Base-by-base conservation (phyloP, 2,797 vertebrate species). In the Enteromius afrohamiltoni region DNA sequence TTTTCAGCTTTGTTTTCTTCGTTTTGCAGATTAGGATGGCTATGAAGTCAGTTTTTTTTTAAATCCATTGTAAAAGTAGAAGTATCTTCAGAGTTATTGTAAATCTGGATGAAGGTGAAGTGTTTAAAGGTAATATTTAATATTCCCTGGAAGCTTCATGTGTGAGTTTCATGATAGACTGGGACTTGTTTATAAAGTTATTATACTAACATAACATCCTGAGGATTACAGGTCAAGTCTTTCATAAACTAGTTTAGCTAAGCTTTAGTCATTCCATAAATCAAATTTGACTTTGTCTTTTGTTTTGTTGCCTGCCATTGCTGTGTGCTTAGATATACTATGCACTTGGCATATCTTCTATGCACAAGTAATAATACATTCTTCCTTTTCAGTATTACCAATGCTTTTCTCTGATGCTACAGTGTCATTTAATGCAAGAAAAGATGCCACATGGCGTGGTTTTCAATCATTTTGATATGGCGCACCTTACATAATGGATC, bases 201-300 rank as follows among this genome's bases (percentile, higher is more conserved):
- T 70, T 71, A 70, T n/a, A 67, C 58, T 67, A 82, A 65, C 47
- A 76, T 6, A 82, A 65, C 47, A 82, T 3, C 37, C 51, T 55
- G 21, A 49, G n/a, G 37, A 42, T 47, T 62, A 23, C 55, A 34
- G 29, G 31, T 47, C 34, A 3, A 11, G 10, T 71, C 23, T 80
- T 71, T n/a, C 19, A 26, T 21, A 73, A 73, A 62, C 19, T 73
- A 73, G 68, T 60, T 82, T 26, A 82, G 26, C 58, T 14, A 62
- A 47, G 42, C 37, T 62, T 75, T 47, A 49, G 51, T 26, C 67
- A 10, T 71, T 80, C 37, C 55, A n/a, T 71, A 73, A 73, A 37
- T 49, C 55, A 49, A 62, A 11, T 23, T 49, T 51, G 26, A n/a
- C 10, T 49, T 70, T 60, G 51, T 1, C 4, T 47, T 73, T 21